Evolutionary conservation across 64 coral and sea anemone species (phyloP), one percentile per base, ranked within the genome.

Genomic region (Actinia tenebrosa): DNA sequence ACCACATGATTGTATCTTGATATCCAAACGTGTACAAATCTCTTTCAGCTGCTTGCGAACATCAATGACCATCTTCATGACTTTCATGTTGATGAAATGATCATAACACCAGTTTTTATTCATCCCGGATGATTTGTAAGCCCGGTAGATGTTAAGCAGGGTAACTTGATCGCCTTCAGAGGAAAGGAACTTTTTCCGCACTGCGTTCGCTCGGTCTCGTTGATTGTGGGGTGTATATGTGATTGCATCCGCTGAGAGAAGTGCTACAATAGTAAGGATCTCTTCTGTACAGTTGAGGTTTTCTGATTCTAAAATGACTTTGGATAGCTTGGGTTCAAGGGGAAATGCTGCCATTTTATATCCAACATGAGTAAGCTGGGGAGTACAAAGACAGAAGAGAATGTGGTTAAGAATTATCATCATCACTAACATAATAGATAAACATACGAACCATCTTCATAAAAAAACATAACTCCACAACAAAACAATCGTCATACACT

Each of bases 101-200:
- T 92, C 88, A 30, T 92, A 37, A 59, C 97, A 99, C 97, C 97
- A 99, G 25, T 86, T 89, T 30, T 91, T 99, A 50, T 95, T 93
- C 20, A 93, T 90, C 19, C 87, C 82, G 14, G 90, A 87, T 2
- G 88, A 71, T 55, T 91, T 99, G 71, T 91, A 99, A 22, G 97
- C 97, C 66, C 93, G 86, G 83, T 99, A 99, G 78, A 99, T 95
- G 59, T 99, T 99, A 5, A 99, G 89, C 42, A 95, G 89, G 0
- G 93, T 95, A 59, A 99, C 91, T 68, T 99, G 97, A 60, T 99
- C 97, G 2, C 97, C 97, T 89, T 99, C 97, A 7, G 97, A 80
- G 13, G 97, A 99, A 3, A 92, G 89, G 56, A 93, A 99, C 16
- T 99, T 99, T 82, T 99, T 92, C 17, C 88, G 82, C 13, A 95